phyloP scores from a whole-genome alignment of 2,888 invertebrate genomes.

The Silvanus unidentatus region DNA sequence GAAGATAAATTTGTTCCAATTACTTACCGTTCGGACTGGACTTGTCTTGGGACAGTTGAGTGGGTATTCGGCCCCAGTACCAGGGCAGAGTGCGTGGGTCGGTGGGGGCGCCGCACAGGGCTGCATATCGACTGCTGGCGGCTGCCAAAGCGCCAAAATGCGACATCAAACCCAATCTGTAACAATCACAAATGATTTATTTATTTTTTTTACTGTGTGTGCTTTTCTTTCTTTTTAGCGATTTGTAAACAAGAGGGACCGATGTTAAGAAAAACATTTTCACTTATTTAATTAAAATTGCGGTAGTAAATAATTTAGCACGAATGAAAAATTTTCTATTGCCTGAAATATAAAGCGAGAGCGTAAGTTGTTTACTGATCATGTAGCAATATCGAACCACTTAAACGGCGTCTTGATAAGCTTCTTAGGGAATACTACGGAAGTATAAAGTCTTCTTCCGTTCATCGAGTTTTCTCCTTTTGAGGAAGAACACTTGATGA shows the following conservation, averaged over 20 bases:
- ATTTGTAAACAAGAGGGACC: conserved; percentile 25
- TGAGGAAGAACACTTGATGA: conserved; percentile 45
- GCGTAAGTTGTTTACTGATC: conserved; percentile 40
- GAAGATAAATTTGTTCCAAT: neutral
- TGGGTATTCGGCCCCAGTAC: conserved; percentile 58
- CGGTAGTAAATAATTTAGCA: too few species aligned
- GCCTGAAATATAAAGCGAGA: too few species aligned
- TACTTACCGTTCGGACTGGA: conserved; percentile 64
- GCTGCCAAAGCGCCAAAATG: conserved; percentile 75
- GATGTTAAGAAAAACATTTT: too few species aligned
- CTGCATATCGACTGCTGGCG: conserved; percentile 55
- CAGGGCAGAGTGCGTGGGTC: conserved; percentile 53
- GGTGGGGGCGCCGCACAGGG: conserved; percentile 52
- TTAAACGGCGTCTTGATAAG: conserved; percentile 43
- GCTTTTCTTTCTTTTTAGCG: too few species aligned
- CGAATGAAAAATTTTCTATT: too few species aligned
- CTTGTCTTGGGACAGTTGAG: conserved; percentile 46
- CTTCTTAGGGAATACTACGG: conserved; percentile 46
- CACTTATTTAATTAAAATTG: too few species aligned
- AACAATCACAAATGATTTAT: conserved; percentile 32
- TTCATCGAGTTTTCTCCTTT: conserved; percentile 36
- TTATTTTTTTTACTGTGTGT: conserved; percentile 6
- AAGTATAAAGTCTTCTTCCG: conserved; percentile 33
- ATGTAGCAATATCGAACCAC: conserved; percentile 45
- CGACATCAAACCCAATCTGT: conserved; percentile 74